Base-by-base conservation (phyloP, 2,797 vertebrate species). In the Acipenser ruthenus region DNA sequence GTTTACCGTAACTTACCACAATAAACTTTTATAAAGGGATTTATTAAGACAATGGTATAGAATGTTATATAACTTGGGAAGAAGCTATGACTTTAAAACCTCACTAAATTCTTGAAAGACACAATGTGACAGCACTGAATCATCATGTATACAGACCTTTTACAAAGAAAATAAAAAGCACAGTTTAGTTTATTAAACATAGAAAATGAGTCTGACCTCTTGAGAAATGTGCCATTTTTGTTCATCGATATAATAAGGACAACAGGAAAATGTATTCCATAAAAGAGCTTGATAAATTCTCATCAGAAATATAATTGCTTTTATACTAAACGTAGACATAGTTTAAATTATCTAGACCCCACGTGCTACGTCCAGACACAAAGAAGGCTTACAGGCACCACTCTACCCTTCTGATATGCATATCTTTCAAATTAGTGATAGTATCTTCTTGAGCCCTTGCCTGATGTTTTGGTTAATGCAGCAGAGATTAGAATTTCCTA, bases 401-500 rank as follows among this genome's bases (percentile, higher is more conserved):
- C 76, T 80, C 77, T 79, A 68, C 66, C 50, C 58, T 76, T 76
- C 72, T 65, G 65, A 50, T 56, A 23, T 11, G n/a, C 52, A 10
- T 65, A 71, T 73, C 69, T 71, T 64, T 71, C 71, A 70, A 73
- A 72, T 18, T 50, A 65, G 58, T 65, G 73, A 77, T 75, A 66
- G 69, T 71, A 78, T 78, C 55, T 76, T 68, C 50, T 71, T 70
- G 52, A 82, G 72, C 71, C 73, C 69, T 66, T 72, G 73, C 72
- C 66, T 79, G 74, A 4, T 37, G 3, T 78, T 63, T 66, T 68
- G 78, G 72, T 78, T 84, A 84, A 83, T 84, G 82, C 79, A 74
- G 75, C 77, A 80, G 77, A 87, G 80, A 87, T 87, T 83, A 80
- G 67, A 84, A 70, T 78, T 81, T 79, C 63, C 73, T 73, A 80